Evolutionary conservation across 2,888 invertebrate species (phyloP), one percentile per base, ranked within the genome.

Genomic region (Cordilura impudica): DNA sequence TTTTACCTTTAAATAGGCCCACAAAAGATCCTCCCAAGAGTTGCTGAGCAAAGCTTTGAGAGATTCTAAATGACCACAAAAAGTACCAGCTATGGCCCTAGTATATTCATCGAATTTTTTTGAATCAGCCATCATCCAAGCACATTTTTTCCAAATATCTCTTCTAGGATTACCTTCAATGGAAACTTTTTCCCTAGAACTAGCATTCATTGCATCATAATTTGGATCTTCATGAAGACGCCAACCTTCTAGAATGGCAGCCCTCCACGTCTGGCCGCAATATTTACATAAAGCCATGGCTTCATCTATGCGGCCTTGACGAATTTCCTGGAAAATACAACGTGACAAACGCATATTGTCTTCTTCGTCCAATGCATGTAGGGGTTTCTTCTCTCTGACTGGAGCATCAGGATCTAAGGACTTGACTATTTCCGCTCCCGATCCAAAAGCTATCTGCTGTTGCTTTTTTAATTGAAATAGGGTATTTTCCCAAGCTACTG

Each of bases 391-490:
- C 86, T 97, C 94, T 60, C 96, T 92, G 54, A 93, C 91, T 0
- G 96, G 95, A 18, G 97, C 97, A 92, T 98, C 98, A 0, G 98
- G 98, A 90, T 98, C 97, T 87, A 97, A 90, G 74, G 93, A 92
- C 26, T 93, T 92, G 0, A 96, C 93, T 58, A 94, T 91, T 53
- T 92, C 90, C 14, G 91, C 90, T 0, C 91, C 90, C 54, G 92
- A 92, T 2, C 91, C 89, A 84, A 94, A 94, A 1, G 92, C 91
- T 19, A 93, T 92, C 4, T 91, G 91, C 47, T 90, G 90, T n/a
- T 89, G 88, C 39, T 90, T 90, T 82, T 91, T 88, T 66, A 96
- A 87, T 84, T 95, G 94, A 89, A 96, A 95, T 18, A 97, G 91
- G 2, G 97, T 97, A 87, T 98, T 97, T 88, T 97, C 96, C 97